Evolutionary conservation across 2,113 vertebrate species (phyloP), one percentile per base, ranked within the genome.

Genomic region (Myotis davidii): DNA sequence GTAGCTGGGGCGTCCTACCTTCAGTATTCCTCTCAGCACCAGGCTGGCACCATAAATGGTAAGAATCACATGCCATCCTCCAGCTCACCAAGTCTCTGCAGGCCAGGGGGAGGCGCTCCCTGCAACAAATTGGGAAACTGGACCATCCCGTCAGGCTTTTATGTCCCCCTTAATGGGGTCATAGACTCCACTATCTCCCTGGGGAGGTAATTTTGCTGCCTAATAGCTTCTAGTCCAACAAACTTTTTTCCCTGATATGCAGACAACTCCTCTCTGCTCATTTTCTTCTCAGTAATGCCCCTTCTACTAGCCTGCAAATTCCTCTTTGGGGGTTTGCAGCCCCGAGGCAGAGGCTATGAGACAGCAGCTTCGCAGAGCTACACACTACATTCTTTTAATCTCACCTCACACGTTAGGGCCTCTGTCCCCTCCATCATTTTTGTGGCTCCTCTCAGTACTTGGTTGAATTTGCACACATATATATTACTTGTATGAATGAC

Each of bases 221-320:
- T 98, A 96, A 97, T 95, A 85, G 82, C 96, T 97, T 97, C 92
- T 54, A 92, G 82, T 91, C 78, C 94, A 97, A 94, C 88, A 90
- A 95, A 96, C 94, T 96, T 97, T 88, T 93, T 94, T 54, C 95
- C 42, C 59, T 94, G 88, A 94, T 97, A 95, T 94, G 94, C 96
- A 97, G 96, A 97, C 95, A 96, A 81, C 70, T 91, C 52, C 85
- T 94, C 70, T 95, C 91, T 94, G 90, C 88, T 96, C 95, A 93
- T 95, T 96, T 97, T 79, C 93, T 95, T 96, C 95, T 95, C 64
- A 21, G 45, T 79, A 96, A 97, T 95, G 90, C 95, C 91, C 95
- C 85, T 93, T 95, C 97, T 91, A 96, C 89, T 96, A 91, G 65
- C 83, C 84, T 93, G 79, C 59, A 97, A 97, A 96, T 97, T 98